Conservation (phyloP, 2,888 invertebrate genomes). For the Embidobia sp. region DNA sequence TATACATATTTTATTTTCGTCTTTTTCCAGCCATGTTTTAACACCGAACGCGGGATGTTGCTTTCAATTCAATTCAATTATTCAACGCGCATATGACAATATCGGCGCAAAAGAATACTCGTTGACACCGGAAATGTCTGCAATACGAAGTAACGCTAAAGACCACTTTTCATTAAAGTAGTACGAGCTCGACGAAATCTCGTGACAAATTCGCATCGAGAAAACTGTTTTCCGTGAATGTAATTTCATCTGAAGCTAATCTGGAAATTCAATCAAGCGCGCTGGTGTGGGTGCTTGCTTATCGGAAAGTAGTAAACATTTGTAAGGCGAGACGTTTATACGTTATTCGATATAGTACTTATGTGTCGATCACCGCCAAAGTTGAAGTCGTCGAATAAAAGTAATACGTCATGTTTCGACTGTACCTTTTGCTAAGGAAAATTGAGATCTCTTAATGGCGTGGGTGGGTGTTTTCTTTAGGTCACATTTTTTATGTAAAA, state of each 20-base stretch:
- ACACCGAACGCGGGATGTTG: too few species aligned
- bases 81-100: background rate
- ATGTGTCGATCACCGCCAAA: constrained; percentile 42
- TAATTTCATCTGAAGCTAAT: constrained; percentile 49
- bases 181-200: constrained; percentile 1
- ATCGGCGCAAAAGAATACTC: background rate
- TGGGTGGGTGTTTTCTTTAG: too few species aligned
- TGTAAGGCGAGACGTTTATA: constrained; percentile 44
- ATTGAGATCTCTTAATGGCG: too few species aligned
- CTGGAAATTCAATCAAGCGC: constrained; percentile 43
- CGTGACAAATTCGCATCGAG: constrained; percentile 15
- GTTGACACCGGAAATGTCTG: background rate
- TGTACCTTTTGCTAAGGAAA: constrained; percentile 30
- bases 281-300: constrained; percentile 19
- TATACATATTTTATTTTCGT: too few species aligned
- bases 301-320: constrained; percentile 48
- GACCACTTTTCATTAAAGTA: constrained; percentile 4
- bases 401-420: constrained; percentile 45
- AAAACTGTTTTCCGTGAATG: constrained; percentile 25
- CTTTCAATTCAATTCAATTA: too few species aligned
- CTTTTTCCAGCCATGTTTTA: too few species aligned
- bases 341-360: constrained; percentile 48
- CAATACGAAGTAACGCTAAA: constrained; percentile 1
- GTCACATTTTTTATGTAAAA: too few species aligned
- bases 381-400: constrained; percentile 46